phyloP scores from a whole-genome alignment of 2,797 vertebrate genomes.

The Glossophaga mutica region DNA sequence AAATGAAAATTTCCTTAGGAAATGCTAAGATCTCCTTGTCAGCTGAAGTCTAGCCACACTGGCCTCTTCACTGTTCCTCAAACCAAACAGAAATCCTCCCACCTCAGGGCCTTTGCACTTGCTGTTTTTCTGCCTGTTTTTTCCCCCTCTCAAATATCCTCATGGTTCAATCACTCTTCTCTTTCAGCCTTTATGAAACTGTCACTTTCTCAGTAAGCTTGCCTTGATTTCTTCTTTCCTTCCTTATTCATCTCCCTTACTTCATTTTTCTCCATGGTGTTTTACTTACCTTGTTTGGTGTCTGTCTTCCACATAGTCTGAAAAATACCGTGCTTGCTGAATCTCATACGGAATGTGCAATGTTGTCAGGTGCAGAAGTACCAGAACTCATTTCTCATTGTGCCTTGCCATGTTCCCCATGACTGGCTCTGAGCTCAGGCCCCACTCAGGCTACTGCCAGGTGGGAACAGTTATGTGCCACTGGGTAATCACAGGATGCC shows the following conservation, averaged over 20 bases:
- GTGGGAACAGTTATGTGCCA: neutral
- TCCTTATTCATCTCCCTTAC: neutral
- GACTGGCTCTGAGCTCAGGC: neutral
- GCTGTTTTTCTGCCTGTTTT: neutral
- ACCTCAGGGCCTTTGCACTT: neutral
- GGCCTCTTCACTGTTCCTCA: neutral
- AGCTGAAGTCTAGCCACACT: neutral
- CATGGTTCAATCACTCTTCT: neutral
- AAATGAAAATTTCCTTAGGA: neutral
- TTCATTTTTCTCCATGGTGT: neutral
- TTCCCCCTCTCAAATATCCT: neutral
- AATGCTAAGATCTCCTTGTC: neutral
- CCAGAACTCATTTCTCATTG: neutral
- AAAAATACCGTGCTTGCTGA: no score
- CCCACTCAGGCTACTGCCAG: neutral
- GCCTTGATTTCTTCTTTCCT: neutral
- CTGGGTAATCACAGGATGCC: neutral
- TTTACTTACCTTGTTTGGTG: neutral
- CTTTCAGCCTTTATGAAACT: neutral
- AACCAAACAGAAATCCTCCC: neutral
- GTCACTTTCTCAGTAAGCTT: neutral
- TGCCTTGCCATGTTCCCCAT: no score
- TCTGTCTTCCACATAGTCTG: neutral
- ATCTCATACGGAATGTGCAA: neutral
- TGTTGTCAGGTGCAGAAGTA: neutral